phyloP scores from a whole-genome alignment of 1,140 invertebrate species.

The Drosophila rhopaloa region DNA sequence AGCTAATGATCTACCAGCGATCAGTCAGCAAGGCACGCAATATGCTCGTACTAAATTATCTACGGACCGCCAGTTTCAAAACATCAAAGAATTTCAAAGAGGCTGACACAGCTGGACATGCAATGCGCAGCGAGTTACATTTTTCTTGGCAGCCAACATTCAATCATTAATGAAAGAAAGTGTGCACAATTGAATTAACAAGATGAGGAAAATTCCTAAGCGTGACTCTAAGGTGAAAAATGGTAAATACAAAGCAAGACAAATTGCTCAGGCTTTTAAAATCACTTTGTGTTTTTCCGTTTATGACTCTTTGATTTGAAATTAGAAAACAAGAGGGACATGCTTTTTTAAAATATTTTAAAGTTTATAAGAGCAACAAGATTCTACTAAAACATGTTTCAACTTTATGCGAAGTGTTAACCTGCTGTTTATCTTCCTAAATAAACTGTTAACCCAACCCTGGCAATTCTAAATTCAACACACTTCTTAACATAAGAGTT shows the following conservation, averaged over 20 bases:
- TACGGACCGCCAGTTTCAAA: conserved; percentile 7
- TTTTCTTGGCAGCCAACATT: conserved; percentile 23
- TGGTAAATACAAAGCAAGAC: not conserved
- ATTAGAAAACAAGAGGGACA: not conserved
- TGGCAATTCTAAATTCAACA: conserved; percentile 20
- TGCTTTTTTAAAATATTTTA: no score
- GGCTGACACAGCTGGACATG: conserved; percentile 14
- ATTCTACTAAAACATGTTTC: no score
- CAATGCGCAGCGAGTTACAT: conserved; percentile 14
- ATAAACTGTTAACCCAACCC: conserved; percentile 14
- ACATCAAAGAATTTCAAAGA: conserved; percentile 18
- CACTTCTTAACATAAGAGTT: conserved; percentile 13
- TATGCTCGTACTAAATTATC: conserved; percentile 4
- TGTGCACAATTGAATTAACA: conserved; percentile 44
- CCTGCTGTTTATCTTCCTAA: not conserved
- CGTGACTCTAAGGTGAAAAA: not conserved
- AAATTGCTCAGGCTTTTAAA: not conserved
- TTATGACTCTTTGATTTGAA: not conserved
- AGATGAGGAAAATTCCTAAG: conserved; percentile 12
- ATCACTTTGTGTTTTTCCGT: not conserved
- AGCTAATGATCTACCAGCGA: conserved; percentile 40
- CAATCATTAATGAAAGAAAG: conserved; percentile 35
- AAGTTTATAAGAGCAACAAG: no score
- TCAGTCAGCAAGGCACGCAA: conserved; percentile 21
- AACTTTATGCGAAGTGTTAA: no score